These are phyloP conservation scores for Eristalinus aeneus DNA, from an alignment of 2,888 invertebrate species.

Conservation along the genomic window DNA sequence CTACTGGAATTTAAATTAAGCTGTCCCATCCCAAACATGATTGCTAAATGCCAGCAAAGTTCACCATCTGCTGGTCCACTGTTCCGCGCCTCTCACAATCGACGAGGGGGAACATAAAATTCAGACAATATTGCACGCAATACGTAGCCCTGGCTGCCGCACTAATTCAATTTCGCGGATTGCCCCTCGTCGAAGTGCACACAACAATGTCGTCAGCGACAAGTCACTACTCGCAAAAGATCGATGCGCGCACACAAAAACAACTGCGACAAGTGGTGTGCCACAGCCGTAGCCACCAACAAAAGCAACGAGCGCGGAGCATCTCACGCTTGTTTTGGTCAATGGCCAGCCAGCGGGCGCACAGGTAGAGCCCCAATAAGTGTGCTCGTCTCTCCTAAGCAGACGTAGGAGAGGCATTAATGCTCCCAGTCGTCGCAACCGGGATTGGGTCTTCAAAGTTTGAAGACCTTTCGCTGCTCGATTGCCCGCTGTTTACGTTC, in stretches of 20 bases:
- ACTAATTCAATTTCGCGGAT: background rate
- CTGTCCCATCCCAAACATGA: background rate
- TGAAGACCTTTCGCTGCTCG: constrained; percentile 58
- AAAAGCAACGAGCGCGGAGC: background rate
- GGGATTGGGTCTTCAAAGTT: constrained; percentile 36
- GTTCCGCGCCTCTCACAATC: background rate
- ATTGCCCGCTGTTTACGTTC: background rate
- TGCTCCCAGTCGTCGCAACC: background rate
- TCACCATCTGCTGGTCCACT: background rate
- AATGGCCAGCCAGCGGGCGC: constrained; percentile 52
- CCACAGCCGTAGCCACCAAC: background rate
- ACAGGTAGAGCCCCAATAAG: constrained; percentile 30
- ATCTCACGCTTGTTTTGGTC: constrained; percentile 50
- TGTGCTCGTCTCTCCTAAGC: constrained; percentile 28
- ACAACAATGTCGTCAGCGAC: background rate
- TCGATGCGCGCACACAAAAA: constrained; percentile 48
- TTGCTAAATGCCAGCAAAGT: background rate
- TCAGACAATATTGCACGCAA: constrained; percentile 15
- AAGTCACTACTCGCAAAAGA: constrained; percentile 48
- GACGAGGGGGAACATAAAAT: constrained; percentile 1
- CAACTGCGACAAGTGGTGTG: constrained; percentile 24
- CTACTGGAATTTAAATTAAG: background rate
- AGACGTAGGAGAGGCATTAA: constrained; percentile 10
- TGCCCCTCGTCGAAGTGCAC: background rate
- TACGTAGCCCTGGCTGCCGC: background rate